Evolutionary conservation across 1,140 invertebrate species (phyloP).

Genomic region (Habropoda laboriosa): DNA sequence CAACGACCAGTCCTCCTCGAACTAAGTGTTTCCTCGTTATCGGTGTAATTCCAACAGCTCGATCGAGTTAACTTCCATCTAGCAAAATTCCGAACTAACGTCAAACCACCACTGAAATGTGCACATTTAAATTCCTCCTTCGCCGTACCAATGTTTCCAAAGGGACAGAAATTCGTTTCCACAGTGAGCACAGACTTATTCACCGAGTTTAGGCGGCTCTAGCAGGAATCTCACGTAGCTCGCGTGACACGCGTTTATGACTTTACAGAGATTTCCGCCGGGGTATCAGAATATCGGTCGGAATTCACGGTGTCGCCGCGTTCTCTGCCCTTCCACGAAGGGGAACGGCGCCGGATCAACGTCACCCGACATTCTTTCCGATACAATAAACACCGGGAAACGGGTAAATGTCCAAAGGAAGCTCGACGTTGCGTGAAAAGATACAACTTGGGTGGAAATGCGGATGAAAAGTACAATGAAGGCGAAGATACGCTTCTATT

Average conservation of each 20-base stretch:
- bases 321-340: conserved; percentile 6
- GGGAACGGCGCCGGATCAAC: conserved; percentile 35
- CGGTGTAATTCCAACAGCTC: background rate
- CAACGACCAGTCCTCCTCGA: background rate
- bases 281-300: conserved; percentile 21
- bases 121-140: background rate
- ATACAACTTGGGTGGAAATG: background rate
- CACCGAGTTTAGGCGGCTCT: background rate
- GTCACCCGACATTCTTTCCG: conserved; percentile 45
- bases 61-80: background rate
- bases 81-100: too few relatives aligned
- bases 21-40: background rate
- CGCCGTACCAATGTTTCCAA: background rate
- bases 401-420: conserved; percentile 40
- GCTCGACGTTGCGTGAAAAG: conserved; percentile 14
- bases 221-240: background rate
- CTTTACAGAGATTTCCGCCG: conserved; percentile 28
- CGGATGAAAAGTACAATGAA: background rate
- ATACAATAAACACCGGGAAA: conserved; percentile 50
- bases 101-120: too few relatives aligned
- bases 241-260: background rate
- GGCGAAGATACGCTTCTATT: background rate
- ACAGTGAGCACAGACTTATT: too few relatives aligned
- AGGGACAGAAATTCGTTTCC: background rate
- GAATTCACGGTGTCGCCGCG: conserved; percentile 2